Percentiles rank a stretch among this genome's conserved stretches.
Conservation (phyloP, 2,888 invertebrate species). For the Prosopocoilus inquinatus region DNA sequence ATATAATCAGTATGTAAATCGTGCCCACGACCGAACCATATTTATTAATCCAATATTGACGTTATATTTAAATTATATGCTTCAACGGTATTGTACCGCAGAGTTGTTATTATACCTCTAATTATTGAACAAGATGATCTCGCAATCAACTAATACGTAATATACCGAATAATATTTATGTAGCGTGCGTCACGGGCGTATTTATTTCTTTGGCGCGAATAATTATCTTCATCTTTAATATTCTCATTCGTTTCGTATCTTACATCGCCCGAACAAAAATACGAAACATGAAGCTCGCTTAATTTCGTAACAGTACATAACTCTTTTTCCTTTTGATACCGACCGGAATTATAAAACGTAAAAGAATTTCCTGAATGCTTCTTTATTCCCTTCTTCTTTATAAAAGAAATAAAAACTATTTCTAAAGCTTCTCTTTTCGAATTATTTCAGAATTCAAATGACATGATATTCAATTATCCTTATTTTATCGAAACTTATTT, state of each 20-base stretch:
- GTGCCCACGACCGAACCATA: constrained; percentile 46
- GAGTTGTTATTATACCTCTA: constrained; percentile 44
- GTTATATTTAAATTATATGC: constrained; percentile 46
- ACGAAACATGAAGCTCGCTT: too few species aligned
- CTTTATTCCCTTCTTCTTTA: too few species aligned
- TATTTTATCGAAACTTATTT: too few species aligned
- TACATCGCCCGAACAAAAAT: background rate
- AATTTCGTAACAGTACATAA: too few species aligned
- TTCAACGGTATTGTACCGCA: constrained; percentile 42
- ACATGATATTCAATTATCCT: too few species aligned
- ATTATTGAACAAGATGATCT: constrained; percentile 34
- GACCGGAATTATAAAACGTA: too few species aligned
- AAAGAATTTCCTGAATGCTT: too few species aligned
- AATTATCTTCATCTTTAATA: constrained; percentile 9
- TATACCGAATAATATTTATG: constrained; percentile 17
- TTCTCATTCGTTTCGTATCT: background rate
- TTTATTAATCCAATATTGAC: constrained; percentile 49
- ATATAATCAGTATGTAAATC: constrained; percentile 51
- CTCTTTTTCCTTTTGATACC: too few species aligned
- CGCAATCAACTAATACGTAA: constrained; percentile 22
- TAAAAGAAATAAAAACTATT: too few species aligned
- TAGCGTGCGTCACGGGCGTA: constrained; percentile 16
- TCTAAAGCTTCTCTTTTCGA: too few species aligned
- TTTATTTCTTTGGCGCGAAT: constrained; percentile 18
- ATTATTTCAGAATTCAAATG: too few species aligned